Base-by-base conservation (phyloP, 2,797 vertebrate species). In the Paguma larvata region DNA sequence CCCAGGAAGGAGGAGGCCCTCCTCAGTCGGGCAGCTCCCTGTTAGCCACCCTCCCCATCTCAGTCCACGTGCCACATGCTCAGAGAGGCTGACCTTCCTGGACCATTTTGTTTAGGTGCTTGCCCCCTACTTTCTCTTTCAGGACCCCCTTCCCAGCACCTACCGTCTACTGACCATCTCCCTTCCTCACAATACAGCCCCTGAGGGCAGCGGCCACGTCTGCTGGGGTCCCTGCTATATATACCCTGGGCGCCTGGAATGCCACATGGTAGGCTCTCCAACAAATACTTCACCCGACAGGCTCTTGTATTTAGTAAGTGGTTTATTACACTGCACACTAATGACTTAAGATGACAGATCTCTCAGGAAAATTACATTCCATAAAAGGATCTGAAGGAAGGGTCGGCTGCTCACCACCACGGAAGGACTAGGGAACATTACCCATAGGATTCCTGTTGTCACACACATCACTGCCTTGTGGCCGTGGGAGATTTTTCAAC, bases 171-270 rank as follows among this genome's bases (percentile, higher is more conserved):
- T 14, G 53, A 38, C 67, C 32, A 9, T 25, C 25, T 46, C 75
- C 27, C 34, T 56, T 38, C 21, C 63, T 91, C 11, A 19, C 19
- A 53, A 5, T 4, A 38, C 23, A 67, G 59, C 82, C n/a, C 67
- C 21, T 0, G 38, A 56, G 27, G 67, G 46, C 32, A 23, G 62
- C 25, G 30, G 12, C 3, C 1, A 2, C 2, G 10, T 6, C 63
- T n/a, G 63, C 32, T 21, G 27, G 85, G 72, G 11, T 84, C 25
- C 8, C 59, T 38, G 53, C 73, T 41, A 0, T 19, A 67, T 41
- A 0, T 19, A 14, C 27, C 62, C 56, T 1, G 0, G 34, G 16
- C 18, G 30, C 82, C 44, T 2, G 6, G 73, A 10, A 32, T 0
- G 21, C 63, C 75, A 38, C 48, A 19, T 0, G 10, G 48, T 12